Evolutionary conservation across 2,888 invertebrate genomes (phyloP), one percentile per base, ranked within the genome.

Genomic region (Rambutsinella grinnellia): DNA sequence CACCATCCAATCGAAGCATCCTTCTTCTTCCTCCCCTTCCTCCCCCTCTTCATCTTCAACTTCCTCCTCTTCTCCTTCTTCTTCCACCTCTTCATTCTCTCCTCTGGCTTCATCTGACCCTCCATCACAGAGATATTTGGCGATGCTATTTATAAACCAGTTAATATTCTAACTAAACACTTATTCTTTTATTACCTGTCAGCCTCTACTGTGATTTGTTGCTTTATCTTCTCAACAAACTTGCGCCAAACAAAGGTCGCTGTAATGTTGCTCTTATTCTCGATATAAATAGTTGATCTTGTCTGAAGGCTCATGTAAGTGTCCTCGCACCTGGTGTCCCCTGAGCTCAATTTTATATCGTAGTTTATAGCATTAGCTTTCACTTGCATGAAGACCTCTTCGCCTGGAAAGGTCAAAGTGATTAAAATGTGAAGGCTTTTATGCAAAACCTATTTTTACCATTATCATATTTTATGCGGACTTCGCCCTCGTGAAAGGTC

Each of bases 401-500:
- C 80, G 0, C 80, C 79, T 79, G 21, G 10, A 56, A 23, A n/a
- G 5, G 44, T 28, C 51, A 15, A 5, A 49, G 15, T 72, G 36
- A 23, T 72, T 21, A 13, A 17, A 62, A 27, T 17, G 5, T 36
- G 13, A 5, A 36, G 36, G 6, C 5, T 36, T 8, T 36, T 36
- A 5, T 36, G 36, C 36, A 36, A 36, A 13, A 17, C 47, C 62
- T 62, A 26, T 17, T 24, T 13, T 23, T 62, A 81, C 83, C 83
- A 66, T 79, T 81, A 2, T 83, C 83, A 62, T 79, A 83, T 60
- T 75, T 77, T 17, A 83, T 71, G 17, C 58, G 51, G 13, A 83
- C 23, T 63, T 63, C 65, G 28, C 83, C 83, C 8, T 80, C 69
- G 2, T 70, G 49, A 36, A n/a, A 36, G 8, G 63, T 61, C n/a